Base-by-base conservation (phyloP, 92 coral and sea anemone genomes). In the Bergia sp. region DNA sequence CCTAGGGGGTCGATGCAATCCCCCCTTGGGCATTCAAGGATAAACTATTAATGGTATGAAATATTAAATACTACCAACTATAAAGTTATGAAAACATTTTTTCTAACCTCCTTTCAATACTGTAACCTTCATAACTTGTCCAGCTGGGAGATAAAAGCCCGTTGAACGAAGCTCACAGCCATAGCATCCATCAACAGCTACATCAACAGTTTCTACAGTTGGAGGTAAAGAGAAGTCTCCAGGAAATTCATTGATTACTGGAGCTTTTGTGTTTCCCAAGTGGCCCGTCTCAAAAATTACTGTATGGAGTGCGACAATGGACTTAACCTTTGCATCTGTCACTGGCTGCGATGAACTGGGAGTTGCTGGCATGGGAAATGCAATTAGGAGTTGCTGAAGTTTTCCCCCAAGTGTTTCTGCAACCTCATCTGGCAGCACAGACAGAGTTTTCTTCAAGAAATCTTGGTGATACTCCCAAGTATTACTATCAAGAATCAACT, bases 71-170 rank as follows among this genome's bases (percentile, higher is more conserved):
- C 29, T 29, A 29, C 29, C 29, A 29, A 29, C 29, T 29, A 29
- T 29, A 29, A 29, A 29, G 29, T 29, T 29, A 29, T 29, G 29
- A 29, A 72, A 37, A 72, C 12, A 72, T 42, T 38, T 12, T 57
- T 42, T 73, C 53, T 47, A 47, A 86, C 89, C 89, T 86, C 89
- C 89, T 21, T 86, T 20, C 23, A 20, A 29, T 12, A 73, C 82
- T 44, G 66, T 86, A 12, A 72, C 89, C n/a, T n/a, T 57, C 38
- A 86, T 0, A 2, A 37, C 75, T 57, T 76, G 75, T 15, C 89
- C 89, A 69, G 89, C 89, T 3, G 89, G 89, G 4, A 86, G 55
- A 50, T 86, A 86, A 44, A 15, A 73, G 11, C 89, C 89, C 5
- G 89, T 86, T 20, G 83, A 86, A 36, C 71, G 73, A 11, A 84